Evolutionary conservation across 1,140 invertebrate species (phyloP).

Genomic region (Phymorhynchus buccinoides): DNA sequence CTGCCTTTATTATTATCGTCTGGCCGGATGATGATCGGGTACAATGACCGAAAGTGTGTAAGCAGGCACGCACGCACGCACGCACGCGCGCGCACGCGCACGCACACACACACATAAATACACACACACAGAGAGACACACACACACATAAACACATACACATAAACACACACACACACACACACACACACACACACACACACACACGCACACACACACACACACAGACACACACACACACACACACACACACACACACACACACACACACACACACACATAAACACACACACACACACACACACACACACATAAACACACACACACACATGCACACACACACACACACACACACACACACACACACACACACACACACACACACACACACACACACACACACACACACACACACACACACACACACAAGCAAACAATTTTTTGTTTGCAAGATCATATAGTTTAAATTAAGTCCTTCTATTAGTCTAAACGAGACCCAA

Average conservation of each 20-base stretch:
- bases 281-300: neutral
- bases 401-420: too few relatives aligned
- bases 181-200: neutral
- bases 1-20: too few relatives aligned
- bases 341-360: neutral
- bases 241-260: constrained; percentile 1
- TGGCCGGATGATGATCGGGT: too few relatives aligned
- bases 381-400: too few relatives aligned
- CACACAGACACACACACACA: neutral
- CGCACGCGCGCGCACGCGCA: neutral
- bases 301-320: neutral
- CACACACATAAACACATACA: too few relatives aligned
- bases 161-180: neutral
- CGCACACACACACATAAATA: neutral
- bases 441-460: too few relatives aligned
- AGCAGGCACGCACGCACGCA: neutral
- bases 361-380: too few relatives aligned
- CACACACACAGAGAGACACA: neutral
- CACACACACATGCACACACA: constrained; percentile 3
- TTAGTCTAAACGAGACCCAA: too few relatives aligned
- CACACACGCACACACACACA: constrained; percentile 21
- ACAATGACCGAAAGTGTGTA: too few relatives aligned
- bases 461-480: too few relatives aligned
- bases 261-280: too few relatives aligned
- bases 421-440: too few relatives aligned